Base-by-base conservation (phyloP, 23 tunicate species). In the Ciona savignyi region DNA sequence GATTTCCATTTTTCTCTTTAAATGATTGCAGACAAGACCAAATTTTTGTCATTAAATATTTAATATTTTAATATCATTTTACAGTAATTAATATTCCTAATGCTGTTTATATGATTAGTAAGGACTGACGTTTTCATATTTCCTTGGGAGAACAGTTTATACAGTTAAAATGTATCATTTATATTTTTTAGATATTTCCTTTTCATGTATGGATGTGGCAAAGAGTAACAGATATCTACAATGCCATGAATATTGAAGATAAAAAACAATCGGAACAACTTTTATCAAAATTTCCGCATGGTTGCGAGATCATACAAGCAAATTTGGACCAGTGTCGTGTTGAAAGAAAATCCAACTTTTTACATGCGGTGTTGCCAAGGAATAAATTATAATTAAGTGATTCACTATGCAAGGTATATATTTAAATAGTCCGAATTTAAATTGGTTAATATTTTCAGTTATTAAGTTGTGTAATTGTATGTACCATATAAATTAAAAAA, bases 201-300 rank as follows among this genome's bases (percentile, higher is more conserved):
- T 85, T 85, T 66, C 49, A 67, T 1, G 33, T 85, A 28, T 85
- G 90, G 90, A 85, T 42, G 75, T 85, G 90, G 90, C 90, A 85
- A 62, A 30, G 60, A 9, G 63, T 73, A 25, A 78, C 73, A 25
- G 90, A 85, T 67, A 4, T 67, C 22, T 85, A 85, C 49, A 75
- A 60, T 22, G 72, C 83, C 11, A 73, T 85, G 0, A 19, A 83
- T 31, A 22, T 19, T 24, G 65, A 49, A 21, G 75, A 78, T 11
- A 63, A 51, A 20, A 24, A 9, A 26, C 23, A 31, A 3, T 79
- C 73, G 0, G 75, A 72, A 29, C 30, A 68, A 2, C 73, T 72
- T 33, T 9, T 85, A 74, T 2, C 31, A 35, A 71, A 60, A 65
- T 72, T 85, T 77, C 90, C 90, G 11, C 70, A 72, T 35, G 90